These are phyloP conservation scores for Nebria brevicollis DNA, from an alignment of 2,888 invertebrate genomes.

Conservation along the genomic window DNA sequence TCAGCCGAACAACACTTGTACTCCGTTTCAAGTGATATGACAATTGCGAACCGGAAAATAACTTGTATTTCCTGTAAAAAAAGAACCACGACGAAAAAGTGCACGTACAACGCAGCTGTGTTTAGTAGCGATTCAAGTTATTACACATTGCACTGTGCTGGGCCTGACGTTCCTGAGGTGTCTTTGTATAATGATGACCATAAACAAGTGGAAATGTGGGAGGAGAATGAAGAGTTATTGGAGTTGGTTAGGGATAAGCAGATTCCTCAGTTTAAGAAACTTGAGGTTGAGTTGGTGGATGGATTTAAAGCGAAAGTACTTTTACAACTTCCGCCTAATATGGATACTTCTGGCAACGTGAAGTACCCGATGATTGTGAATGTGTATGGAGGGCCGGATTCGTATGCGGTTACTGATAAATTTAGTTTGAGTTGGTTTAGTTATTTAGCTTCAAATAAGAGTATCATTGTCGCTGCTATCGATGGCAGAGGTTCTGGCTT, in stretches of 20 bases:
- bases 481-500: slow-evolving; percentile 92
- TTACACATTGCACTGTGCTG: slow-evolving; percentile 81
- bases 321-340: slow-evolving; percentile 77
- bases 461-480: slow-evolving; percentile 87
- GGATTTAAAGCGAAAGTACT: slow-evolving; percentile 78
- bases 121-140: slow-evolving; percentile 75
- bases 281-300: slow-evolving; percentile 72
- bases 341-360: slow-evolving; percentile 72
- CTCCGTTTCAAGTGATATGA: slow-evolving; percentile 66
- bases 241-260: slow-evolving; percentile 64
- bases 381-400: slow-evolving; percentile 94
- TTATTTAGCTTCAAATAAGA: slow-evolving; percentile 84
- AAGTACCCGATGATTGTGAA: slow-evolving; percentile 86
- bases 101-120: slow-evolving; percentile 75
- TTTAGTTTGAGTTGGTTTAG: slow-evolving; percentile 89
- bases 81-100: slow-evolving; percentile 63
- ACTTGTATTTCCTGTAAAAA: slow-evolving; percentile 81
- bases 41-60: slow-evolving; percentile 58
- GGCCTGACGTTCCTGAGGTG: slow-evolving; percentile 84
- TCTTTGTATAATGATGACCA: slow-evolving; percentile 69
- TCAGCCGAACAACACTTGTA: slow-evolving; percentile 85
- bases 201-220: slow-evolving; percentile 69
- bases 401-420: slow-evolving; percentile 83
- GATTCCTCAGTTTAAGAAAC: slow-evolving; percentile 70
- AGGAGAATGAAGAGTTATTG: slow-evolving; percentile 70